A percentile compares a stretch with the other conserved stretches of the same genome.
Conservation (phyloP, 2,888 invertebrate species). For the Caenorhabditis macrosperma region DNA sequence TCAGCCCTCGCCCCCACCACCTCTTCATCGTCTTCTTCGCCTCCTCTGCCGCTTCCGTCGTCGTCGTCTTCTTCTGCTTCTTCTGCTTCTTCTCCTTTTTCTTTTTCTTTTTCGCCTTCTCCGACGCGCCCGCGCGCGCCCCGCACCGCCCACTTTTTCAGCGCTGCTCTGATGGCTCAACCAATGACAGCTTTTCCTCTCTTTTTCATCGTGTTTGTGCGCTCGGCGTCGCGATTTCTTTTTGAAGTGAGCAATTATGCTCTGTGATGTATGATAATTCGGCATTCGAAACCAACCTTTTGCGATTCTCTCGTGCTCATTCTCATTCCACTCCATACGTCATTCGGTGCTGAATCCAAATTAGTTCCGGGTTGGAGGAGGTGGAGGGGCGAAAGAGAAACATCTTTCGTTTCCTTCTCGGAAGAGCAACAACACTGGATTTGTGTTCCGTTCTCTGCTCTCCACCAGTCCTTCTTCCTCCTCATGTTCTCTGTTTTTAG, state of each 20-base stretch:
- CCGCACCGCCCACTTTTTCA: slow-evolving; percentile 54
- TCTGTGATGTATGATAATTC: background rate
- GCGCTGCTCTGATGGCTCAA: slow-evolving; percentile 41
- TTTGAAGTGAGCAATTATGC: slow-evolving; percentile 21
- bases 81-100: slow-evolving; percentile 5
- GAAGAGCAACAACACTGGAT: background rate
- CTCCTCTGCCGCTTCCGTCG: slow-evolving; percentile 3
- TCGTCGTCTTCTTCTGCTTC: slow-evolving; percentile 25
- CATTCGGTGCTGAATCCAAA: background rate
- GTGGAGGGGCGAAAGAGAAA: background rate
- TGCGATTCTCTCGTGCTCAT: background rate
- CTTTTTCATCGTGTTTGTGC: slow-evolving; percentile 11
- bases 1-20: slow-evolving; percentile 55
- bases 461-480: background rate
- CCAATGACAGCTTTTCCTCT: slow-evolving; percentile 47
- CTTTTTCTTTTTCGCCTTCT: slow-evolving; percentile 8
- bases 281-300: background rate
- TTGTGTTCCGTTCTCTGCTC: background rate
- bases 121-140: slow-evolving; percentile 13
- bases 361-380: slow-evolving; percentile 32
- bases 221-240: slow-evolving; percentile 23
- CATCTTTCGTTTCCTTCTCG: background rate
- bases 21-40: slow-evolving; percentile 47
- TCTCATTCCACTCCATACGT: slow-evolving; percentile 14
- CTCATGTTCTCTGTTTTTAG: slow-evolving; percentile 11